A percentile compares a stretch with the other conserved stretches of the same genome.
These are phyloP conservation scores for Macrotus californicus DNA, from an alignment of 2,113 vertebrate species.

Conservation along the genomic window DNA sequence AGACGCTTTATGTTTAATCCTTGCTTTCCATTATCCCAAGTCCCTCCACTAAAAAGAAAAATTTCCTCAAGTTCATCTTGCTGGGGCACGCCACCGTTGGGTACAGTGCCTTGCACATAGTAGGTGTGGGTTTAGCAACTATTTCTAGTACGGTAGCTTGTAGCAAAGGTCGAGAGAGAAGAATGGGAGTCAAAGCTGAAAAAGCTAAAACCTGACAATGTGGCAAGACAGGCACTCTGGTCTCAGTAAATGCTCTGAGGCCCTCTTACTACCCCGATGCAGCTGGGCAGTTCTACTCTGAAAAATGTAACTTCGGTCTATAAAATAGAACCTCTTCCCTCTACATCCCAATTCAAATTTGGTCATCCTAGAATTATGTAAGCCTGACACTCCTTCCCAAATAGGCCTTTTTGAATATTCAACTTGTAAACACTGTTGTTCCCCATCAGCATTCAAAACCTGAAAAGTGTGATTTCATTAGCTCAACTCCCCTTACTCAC, in stretches of 20 bases:
- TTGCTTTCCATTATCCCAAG: background rate
- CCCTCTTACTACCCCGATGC: background rate
- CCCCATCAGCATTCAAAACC: background rate
- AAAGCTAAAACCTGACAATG: background rate
- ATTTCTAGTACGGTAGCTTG: background rate
- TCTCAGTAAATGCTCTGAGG: background rate
- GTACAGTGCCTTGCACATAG: background rate
- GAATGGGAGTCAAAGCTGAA: background rate
- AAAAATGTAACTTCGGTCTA: background rate
- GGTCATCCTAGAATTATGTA: background rate
- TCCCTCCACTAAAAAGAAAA: background rate
- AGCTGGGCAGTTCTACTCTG: background rate
- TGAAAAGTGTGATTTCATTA: background rate
- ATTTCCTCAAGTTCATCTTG: background rate
- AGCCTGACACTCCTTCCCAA: background rate
- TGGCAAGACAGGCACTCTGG: background rate
- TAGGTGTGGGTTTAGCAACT: background rate
- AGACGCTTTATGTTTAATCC: background rate
- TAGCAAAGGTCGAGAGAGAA: background rate
- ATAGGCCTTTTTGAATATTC: background rate
- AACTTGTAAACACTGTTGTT: background rate
- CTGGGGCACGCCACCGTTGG: background rate
- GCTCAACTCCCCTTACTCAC: background rate
- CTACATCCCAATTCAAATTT: background rate
- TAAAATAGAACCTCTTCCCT: background rate